phyloP scores from a whole-genome alignment of 1,140 invertebrate genomes.

The Caenorhabditis tropicalis region DNA sequence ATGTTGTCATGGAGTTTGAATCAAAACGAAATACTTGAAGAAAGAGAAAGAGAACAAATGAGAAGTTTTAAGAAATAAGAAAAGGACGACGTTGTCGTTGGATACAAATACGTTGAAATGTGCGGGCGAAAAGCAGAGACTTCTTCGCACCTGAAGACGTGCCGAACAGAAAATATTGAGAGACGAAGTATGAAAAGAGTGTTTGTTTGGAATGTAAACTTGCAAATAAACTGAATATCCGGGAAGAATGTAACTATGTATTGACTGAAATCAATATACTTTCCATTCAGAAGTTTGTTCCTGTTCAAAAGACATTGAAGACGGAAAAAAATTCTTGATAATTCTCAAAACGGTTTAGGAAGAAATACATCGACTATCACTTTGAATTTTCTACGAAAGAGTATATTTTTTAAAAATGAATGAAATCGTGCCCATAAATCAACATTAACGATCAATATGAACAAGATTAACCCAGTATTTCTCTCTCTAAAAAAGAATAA shows the following conservation, averaged over 20 bases:
- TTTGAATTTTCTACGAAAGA: no score
- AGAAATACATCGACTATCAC: no score
- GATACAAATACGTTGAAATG: not conserved
- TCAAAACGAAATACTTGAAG: not conserved
- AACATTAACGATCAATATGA: no score
- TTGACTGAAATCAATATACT: not conserved
- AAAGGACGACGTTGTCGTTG: not conserved
- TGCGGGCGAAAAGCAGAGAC: conserved; percentile 17
- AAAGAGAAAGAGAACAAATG: not conserved
- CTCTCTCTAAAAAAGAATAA: not conserved
- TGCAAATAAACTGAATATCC: conserved; percentile 27
- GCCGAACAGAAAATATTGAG: not conserved
- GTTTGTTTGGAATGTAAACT: conserved; percentile 31
- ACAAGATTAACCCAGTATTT: no score
- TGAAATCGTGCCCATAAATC: no score
- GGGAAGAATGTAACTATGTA: conserved; percentile 33
- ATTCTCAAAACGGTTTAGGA: no score
- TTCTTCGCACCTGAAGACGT: conserved; percentile 39
- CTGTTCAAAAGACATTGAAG: not conserved
- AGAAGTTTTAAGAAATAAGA: not conserved
- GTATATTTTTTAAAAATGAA: no score
- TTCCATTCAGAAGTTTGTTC: not conserved
- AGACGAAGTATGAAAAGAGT: not conserved
- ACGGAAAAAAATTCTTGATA: no score
- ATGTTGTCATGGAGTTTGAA: no score